Evolutionary conservation across 2,888 invertebrate species (phyloP), one percentile per base, ranked within the genome.

Genomic region (Diplolepis rosae): DNA sequence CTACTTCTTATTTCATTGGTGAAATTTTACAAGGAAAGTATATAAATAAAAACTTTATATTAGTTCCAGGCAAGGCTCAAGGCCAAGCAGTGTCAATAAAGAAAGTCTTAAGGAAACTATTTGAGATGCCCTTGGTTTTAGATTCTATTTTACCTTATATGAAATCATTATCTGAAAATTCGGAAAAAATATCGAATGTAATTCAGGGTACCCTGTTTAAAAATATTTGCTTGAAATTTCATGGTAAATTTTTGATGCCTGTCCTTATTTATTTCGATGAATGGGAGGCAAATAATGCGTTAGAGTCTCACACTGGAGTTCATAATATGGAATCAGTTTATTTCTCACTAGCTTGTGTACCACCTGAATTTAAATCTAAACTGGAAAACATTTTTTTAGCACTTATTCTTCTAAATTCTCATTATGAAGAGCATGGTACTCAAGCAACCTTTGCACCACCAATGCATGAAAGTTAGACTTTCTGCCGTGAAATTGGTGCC

Each of bases 241-340:
- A 7, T 13, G 35, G 35, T 11, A 35, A 35, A 30, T 35, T 35
- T 0, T 13, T 35, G 7, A 35, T 35, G 35, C 35, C 35, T 9
- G 35, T 35, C 13, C 13, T 35, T 35, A 13, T 35, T 22, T 39
- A 74, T 51, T 74, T 65, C 51, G 77, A 79, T 69, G 73, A 78
- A 35, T 77, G 71, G 66, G 67, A 77, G 50, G 32, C 54, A 1
- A 75, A 76, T 52, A 76, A 77, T 50, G 74, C 79, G 4, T 28
- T 76, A 1, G 79, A 76, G 13, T 69, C 76, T 7, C 70, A 77
- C 68, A 68, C 72, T 13, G 69, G 66, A 42, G 28, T 73, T 13
- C 66, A 74, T 24, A 77, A 75, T 71, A 69, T 75, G 42, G 75
- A 76, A n/a, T 74, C 70, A 30, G 66, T 71, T 5, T 76, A 79